Conservation (phyloP, 2,113 vertebrate species). For the Tetrao urogallus region DNA sequence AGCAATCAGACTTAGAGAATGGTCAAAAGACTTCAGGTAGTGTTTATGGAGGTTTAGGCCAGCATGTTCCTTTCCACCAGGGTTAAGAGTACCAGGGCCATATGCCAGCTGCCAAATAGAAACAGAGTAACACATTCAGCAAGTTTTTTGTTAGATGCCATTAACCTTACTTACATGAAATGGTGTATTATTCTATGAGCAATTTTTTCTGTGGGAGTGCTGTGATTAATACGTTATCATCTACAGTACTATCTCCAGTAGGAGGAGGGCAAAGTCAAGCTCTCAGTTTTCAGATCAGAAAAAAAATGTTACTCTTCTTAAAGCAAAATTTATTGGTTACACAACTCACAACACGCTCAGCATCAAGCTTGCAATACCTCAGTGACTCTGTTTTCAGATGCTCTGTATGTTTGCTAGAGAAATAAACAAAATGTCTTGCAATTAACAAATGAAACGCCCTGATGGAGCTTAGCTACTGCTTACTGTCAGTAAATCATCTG, state of each 20-base stretch:
- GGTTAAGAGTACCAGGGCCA: not conserved
- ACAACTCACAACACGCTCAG: not conserved
- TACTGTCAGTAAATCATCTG: conserved; percentile 23
- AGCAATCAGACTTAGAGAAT: not conserved
- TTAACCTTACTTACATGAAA: not conserved
- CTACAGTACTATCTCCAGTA: not conserved
- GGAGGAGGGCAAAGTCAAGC: not conserved
- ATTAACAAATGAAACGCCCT: conserved; percentile 50
- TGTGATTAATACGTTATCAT: not conserved
- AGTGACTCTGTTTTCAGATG: not conserved
- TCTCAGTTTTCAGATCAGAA: not conserved
- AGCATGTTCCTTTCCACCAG: not conserved
- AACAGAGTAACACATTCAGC: not conserved
- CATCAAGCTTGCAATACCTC: not conserved
- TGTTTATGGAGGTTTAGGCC: not conserved
- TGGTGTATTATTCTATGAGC: not conserved
- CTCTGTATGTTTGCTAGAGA: not conserved
- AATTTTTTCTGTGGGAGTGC: not conserved
- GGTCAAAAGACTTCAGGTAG: not conserved
- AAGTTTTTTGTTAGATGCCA: not conserved
- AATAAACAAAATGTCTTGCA: conserved; percentile 45
- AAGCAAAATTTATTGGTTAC: not conserved
- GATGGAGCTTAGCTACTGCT: conserved; percentile 21
- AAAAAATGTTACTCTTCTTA: not conserved
- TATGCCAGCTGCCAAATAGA: not conserved